Conservation (phyloP, 30 jellyfish, hydroid and myxozoan genomes). For the Sanderia malayensis region DNA sequence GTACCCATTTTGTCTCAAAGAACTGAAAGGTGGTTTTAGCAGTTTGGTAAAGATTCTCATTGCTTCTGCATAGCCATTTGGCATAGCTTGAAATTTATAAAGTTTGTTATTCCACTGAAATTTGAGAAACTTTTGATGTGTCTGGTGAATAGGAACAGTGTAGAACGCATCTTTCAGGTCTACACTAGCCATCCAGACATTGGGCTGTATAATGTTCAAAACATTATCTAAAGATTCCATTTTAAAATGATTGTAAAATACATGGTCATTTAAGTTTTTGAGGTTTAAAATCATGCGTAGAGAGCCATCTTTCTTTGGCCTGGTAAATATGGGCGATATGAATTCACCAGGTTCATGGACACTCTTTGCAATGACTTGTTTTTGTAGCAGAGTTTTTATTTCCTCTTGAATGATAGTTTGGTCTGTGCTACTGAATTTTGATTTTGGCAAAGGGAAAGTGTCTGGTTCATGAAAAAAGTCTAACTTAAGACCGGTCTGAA, state of each 20-base stretch:
- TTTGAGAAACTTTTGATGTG: conserved; percentile 32
- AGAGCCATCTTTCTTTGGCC: conserved; percentile 50
- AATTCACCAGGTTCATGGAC: conserved; percentile 19
- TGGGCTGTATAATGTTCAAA: conserved; percentile 15
- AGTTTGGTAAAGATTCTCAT: conserved; percentile 30
- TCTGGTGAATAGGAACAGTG: conserved; percentile 14
- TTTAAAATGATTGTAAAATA: conserved; percentile 38
- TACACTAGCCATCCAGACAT: conserved; percentile 31
- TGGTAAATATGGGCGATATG: conserved; percentile 23
- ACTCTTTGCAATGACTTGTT: conserved; percentile 10
- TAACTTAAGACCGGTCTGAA: conserved; percentile 31
- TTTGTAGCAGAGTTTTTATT: conserved; percentile 8
- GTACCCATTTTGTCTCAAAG: conserved; percentile 2
- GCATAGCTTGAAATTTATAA: conserved; percentile 21
- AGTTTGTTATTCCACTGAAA: conserved; percentile 6
- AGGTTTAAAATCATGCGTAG: conserved; percentile 43
- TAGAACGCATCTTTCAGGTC: conserved; percentile 50
- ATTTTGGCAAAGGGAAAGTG: no score
- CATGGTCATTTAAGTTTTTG: conserved; percentile 21
- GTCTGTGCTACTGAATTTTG: no score
- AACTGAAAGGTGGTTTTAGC: conserved; percentile 14
- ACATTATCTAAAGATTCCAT: conserved; percentile 37
- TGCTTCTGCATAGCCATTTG: conserved; percentile 42
- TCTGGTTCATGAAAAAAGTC: conserved; percentile 20
- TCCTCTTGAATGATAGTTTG: no score